Conservation (phyloP, 1,140 invertebrate genomes). For the Polypedilum pembai region DNA sequence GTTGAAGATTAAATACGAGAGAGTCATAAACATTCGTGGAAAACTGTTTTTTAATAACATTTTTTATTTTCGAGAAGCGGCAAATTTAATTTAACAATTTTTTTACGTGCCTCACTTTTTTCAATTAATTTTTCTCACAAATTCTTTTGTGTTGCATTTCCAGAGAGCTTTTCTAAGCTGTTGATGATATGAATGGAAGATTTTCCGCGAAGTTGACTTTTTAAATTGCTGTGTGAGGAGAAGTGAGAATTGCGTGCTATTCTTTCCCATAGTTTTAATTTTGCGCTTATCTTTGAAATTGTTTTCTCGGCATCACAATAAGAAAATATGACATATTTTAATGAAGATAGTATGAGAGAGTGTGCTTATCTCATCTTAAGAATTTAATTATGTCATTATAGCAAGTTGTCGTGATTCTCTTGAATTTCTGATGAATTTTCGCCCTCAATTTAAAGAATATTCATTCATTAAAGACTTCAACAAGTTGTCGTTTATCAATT, state of each 20-base stretch:
- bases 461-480: background rate
- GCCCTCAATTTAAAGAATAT: too few relatives aligned
- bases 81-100: slow-evolving; percentile 9
- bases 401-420: too few relatives aligned
- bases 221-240: background rate
- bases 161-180: background rate
- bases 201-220: slow-evolving; percentile 22
- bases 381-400: too few relatives aligned
- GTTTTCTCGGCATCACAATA: background rate
- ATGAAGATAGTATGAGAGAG: background rate
- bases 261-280: background rate
- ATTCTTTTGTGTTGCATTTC: slow-evolving; percentile 19
- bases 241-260: background rate
- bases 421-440: too few relatives aligned
- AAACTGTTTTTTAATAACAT: too few relatives aligned
- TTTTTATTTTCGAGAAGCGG: background rate
- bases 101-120: background rate
- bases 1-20: background rate
- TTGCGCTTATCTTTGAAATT: background rate
- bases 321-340: slow-evolving; percentile 19
- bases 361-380: too few relatives aligned
- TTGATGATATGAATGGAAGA: background rate
- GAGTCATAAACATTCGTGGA: too few relatives aligned
- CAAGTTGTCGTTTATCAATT: slow-evolving; percentile 5
- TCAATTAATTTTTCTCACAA: slow-evolving; percentile 26